Evolutionary conservation across 2,888 invertebrate species (phyloP).

Genomic region (Sicus ferrugineus): DNA sequence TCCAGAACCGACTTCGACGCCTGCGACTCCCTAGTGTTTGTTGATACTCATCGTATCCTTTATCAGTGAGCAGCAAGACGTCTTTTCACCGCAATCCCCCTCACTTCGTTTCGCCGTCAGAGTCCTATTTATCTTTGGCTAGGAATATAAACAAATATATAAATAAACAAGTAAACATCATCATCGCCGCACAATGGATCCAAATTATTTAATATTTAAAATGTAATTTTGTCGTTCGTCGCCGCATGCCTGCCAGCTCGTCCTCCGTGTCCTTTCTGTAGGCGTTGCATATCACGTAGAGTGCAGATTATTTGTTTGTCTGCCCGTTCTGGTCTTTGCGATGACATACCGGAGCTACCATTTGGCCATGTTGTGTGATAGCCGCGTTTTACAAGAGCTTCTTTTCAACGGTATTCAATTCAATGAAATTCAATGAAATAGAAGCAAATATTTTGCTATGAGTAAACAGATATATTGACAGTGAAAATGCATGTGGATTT

Average conservation of each 20-base stretch:
- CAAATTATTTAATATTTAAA: constrained; percentile 41
- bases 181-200: constrained; percentile 33
- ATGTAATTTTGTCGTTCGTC: constrained; percentile 28
- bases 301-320: neutral
- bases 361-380: neutral
- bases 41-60: neutral
- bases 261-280: neutral
- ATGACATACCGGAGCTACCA: neutral
- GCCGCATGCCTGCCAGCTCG: neutral
- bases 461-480: constrained; percentile 1
- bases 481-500: constrained; percentile 1
- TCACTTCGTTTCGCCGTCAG: neutral
- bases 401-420: constrained; percentile 5
- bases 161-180: constrained; percentile 27
- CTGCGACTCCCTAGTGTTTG: neutral
- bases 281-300: neutral
- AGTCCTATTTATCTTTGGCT: constrained; percentile 25
- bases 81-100: neutral
- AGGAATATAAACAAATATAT: constrained; percentile 27
- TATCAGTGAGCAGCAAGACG: constrained; percentile 6
- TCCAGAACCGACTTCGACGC: neutral
- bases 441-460: constrained; percentile 6
- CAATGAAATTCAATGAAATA: no score
- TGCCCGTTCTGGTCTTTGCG: neutral
- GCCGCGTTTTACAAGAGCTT: neutral